Evolutionary conservation across 2,888 invertebrate species (phyloP).

Genomic region (Mimumesa dahlbomi): DNA sequence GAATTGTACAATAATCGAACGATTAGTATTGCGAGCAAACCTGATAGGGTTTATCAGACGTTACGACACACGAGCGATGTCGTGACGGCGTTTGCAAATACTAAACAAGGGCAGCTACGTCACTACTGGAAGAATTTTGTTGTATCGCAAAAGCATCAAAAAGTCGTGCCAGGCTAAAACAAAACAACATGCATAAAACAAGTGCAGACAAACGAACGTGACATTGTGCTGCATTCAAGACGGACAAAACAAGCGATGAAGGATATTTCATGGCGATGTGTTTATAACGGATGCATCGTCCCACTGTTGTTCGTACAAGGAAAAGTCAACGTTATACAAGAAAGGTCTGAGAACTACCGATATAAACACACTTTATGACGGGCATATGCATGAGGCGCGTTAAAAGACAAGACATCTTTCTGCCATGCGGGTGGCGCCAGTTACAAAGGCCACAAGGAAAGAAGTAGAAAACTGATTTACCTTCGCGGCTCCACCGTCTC

Average conservation of each 20-base stretch:
- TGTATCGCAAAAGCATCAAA: too few species aligned
- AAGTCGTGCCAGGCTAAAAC: too few species aligned
- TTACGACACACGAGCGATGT: too few species aligned
- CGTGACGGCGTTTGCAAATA: too few species aligned
- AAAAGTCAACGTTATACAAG: background rate
- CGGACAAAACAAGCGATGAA: background rate
- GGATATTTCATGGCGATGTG: conserved; percentile 2
- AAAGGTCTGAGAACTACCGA: conserved; percentile 3
- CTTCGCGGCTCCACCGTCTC: conserved; percentile 77
- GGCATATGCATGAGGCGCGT: conserved; percentile 9
- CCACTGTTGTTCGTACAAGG: too few species aligned
- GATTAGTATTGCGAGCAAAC: background rate
- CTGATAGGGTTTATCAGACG: background rate
- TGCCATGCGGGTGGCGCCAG: conserved; percentile 70
- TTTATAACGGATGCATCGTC: background rate
- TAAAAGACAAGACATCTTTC: conserved; percentile 5
- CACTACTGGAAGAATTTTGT: too few species aligned
- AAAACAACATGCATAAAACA: too few species aligned
- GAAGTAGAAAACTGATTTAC: conserved; percentile 72
- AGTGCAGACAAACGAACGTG: background rate
- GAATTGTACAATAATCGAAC: too few species aligned
- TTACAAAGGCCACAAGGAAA: conserved; percentile 57
- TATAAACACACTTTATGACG: conserved; percentile 10
- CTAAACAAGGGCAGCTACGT: too few species aligned
- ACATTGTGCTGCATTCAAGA: background rate